These are phyloP conservation scores for Lypha dubia DNA, from an alignment of 2,888 invertebrate species.

Conservation along the genomic window DNA sequence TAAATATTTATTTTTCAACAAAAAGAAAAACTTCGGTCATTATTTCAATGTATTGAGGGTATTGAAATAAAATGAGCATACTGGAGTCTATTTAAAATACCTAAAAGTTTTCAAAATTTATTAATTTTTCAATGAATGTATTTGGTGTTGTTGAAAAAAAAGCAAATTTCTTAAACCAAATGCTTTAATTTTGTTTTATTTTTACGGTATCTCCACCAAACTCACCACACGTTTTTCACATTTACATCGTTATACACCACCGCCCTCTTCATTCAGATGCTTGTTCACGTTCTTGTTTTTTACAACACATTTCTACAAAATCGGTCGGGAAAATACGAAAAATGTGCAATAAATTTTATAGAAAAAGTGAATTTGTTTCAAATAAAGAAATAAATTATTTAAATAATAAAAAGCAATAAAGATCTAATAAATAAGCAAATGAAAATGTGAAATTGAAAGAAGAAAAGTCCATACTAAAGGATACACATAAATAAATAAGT, in stretches of 20 bases:
- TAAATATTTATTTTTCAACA: slow-evolving; percentile 30
- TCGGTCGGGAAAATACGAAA: slow-evolving; percentile 57
- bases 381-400: slow-evolving; percentile 8
- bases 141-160: slow-evolving; percentile 32
- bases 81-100: slow-evolving; percentile 12
- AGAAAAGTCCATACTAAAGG: background rate
- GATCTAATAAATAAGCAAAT: background rate
- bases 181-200: slow-evolving; percentile 19
- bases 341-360: slow-evolving; percentile 44
- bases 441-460: background rate
- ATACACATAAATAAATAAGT: background rate
- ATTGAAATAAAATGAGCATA: slow-evolving; percentile 1
- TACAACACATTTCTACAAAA: slow-evolving; percentile 47
- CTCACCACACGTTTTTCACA: slow-evolving; percentile 55
- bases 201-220: slow-evolving; percentile 43
- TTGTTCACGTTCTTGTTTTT: slow-evolving; percentile 50
- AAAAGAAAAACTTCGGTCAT: background rate
- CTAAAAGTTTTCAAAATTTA: background rate
- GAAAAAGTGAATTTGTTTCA: slow-evolving; percentile 25
- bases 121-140: slow-evolving; percentile 17
- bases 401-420: slow-evolving; percentile 20
- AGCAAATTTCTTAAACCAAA: slow-evolving; percentile 21
- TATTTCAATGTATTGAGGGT: background rate
- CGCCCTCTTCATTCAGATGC: slow-evolving; percentile 56
- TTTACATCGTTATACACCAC: slow-evolving; percentile 53